Base-by-base conservation (phyloP, 2,113 vertebrate species). In the Chamaea fasciata region DNA sequence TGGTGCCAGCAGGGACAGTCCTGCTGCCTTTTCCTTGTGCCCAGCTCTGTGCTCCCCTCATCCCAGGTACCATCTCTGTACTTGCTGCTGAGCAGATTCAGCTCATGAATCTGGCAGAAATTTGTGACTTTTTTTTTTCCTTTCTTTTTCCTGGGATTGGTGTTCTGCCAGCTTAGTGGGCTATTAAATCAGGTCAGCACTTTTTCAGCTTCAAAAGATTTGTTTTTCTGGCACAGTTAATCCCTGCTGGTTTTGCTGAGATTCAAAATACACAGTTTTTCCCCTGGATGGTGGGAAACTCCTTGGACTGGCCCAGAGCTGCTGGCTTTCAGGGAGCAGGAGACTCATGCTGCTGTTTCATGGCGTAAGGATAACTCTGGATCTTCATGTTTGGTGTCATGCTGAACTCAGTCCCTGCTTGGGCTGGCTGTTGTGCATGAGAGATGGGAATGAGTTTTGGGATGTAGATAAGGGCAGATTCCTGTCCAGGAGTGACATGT, bases 111-210 rank as follows among this genome's bases (percentile, higher is more conserved):
- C 67, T 85, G 75, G 65, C 75, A 86, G 37, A 83, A 83, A 83
- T 65, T 62, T 47, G 12, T 19, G 39, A 28, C 49, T 55, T 50
- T 22, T 90, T 83, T 49, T 16, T 49, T 15, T 28, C 7, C 12
- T 59, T 91, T 59, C 18, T 78, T 84, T 77, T 76, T 46, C 55
- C 11, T 86, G 28, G 33, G 15, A 23, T 47, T 92, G 83, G 83
- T 88, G 78, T 95, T 89, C 83, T 95, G 76, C 83, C 80, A 90
- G 68, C 28, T 94, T 74, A 78, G 64, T 39, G 41, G 76, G 52
- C 89, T 90, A 28, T 90, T 92, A 93, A 93, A 89, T 94, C 60
- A 88, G 82, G 79, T 94, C 92, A 95, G 79, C 88, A 76, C 79
- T 94, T 95, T 86, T 90, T 37, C 41, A 76, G 67, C 41, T 80